Base-by-base conservation (phyloP, 2,888 invertebrate genomes). In the Drosophila merina region DNA sequence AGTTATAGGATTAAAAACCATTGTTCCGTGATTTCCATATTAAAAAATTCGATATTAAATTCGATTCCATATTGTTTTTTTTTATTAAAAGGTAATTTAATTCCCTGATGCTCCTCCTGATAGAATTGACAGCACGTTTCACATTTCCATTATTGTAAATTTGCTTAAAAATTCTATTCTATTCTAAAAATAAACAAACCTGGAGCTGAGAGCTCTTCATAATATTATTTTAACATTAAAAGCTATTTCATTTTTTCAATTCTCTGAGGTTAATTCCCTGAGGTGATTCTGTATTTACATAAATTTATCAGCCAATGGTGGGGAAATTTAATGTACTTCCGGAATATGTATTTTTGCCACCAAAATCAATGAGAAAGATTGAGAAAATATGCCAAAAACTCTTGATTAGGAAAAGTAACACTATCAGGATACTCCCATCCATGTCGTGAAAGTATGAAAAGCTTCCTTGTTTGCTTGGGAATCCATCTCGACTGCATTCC, bases 401-500 rank as follows among this genome's bases (percentile, higher is more conserved):
- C 20, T 20, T 20, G 20, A 20, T 20, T 20, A 20, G 28, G 28
- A 28, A 28, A 3, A 28, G 20, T 20, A 20, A 20, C 20, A 20
- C 8, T 9, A 33, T 36, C 36, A n/a, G 6, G 36, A 36, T 2
- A n/a, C n/a, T n/a, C 12, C 6, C 6, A 36, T 10, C 4, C 33
- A 4, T 3, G 33, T n/a, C 3, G 1, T 12, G 36, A n/a, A n/a
- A n/a, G 2, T 36, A n/a, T 12, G n/a, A 36, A n/a, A 36, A 36
- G 36, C 36, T 36, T 6, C n/a, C 6, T 36, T 36, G n/a, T n/a
- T 42, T 38, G 33, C 10, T 26, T 48, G 33, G 10, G 12, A 63
- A 50, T 50, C 57, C 28, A 25, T 38, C 38, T 40, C 38, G 40
- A 60, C 30, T 49, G 33, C 49, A 48, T 40, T 62, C 49, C 38